Base-by-base conservation (phyloP, 2,113 vertebrate genomes). In the Sebastes fasciatus region DNA sequence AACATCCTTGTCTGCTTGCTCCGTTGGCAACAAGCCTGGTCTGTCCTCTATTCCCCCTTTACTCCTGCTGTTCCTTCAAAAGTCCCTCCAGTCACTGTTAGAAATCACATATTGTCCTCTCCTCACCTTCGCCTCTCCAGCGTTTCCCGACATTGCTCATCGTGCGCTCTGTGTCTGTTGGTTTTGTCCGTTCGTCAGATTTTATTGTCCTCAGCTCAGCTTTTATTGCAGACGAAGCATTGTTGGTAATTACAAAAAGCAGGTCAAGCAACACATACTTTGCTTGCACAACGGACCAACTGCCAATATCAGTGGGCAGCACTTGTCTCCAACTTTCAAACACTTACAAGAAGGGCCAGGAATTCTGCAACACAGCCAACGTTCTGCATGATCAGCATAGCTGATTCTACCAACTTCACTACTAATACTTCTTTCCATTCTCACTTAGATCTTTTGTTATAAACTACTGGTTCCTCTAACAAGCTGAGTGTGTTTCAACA, bases 221-320 rank as follows among this genome's bases (percentile, higher is more conserved):
- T 79, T 80, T 71, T 74, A 74, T 74, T 74, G 62, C 4, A 26
- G 57, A 83, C 61, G 63, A 87, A 52, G 80, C 80, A 46, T 58
- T 55, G 69, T 54, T 52, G 65, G 60, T 69, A 72, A 86, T 82
- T 86, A 82, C 80, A 71, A 61, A 77, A 62, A 80, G 77, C 69
- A 81, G 80, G 77, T 86, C 84, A 80, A 84, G 75, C 71, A 58
- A 86, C 78, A 65, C 83, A 23, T 57, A 76, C 61, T 74, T 80
- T 77, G 57, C 83, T 66, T 80, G 68, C 67, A 57, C 75, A 34
- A 54, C 19, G 0, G 16, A 49, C 48, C 49, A 6, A 79, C 80
- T 86, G 80, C 77, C 74, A 77, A 84, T 88, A 71, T 57, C 85
- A 76, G 42, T 65, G 61, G 79, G 73, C 63, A 23, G 57, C 43